Percentiles rank a stretch among this genome's conserved stretches.
These are phyloP conservation scores for Apamea anceps DNA, from an alignment of 2,888 invertebrate genomes.

Conservation along the genomic window DNA sequence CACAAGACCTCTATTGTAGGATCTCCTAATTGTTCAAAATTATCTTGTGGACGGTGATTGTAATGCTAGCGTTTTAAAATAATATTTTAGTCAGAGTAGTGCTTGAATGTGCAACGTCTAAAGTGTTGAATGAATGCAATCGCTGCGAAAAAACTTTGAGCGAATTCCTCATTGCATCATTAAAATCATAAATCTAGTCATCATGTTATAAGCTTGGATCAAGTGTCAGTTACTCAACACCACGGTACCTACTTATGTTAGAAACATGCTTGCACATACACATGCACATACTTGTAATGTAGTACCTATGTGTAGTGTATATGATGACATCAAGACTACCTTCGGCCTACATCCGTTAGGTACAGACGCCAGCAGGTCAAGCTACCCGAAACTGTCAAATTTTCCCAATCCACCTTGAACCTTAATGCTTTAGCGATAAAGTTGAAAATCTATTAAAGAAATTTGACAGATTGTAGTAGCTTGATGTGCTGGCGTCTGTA, in stretches of 20 bases:
- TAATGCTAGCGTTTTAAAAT: neutral
- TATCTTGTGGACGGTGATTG: neutral
- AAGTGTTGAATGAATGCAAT: slow-evolving; percentile 15
- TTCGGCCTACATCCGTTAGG: slow-evolving; percentile 12
- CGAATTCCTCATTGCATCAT: neutral
- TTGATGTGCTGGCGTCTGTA: too few species aligned
- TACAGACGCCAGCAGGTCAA: too few species aligned
- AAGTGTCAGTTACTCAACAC: slow-evolving; percentile 22
- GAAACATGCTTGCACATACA: slow-evolving; percentile 9
- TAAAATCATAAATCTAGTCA: slow-evolving; percentile 8
- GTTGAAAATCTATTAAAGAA: too few species aligned
- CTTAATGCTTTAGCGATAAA: too few species aligned
- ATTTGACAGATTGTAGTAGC: too few species aligned
- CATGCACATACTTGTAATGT: neutral
- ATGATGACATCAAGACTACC: neutral
- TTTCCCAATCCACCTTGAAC: too few species aligned
- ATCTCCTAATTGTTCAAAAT: neutral
- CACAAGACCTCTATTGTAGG: neutral
- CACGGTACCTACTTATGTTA: slow-evolving; percentile 3
- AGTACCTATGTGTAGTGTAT: neutral
- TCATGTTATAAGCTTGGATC: slow-evolving; percentile 15
- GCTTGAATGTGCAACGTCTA: neutral
- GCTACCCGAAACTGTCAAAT: too few species aligned
- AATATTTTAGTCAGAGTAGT: neutral
- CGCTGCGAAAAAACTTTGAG: neutral